Evolutionary conservation across 2,888 invertebrate genomes (phyloP).

Genomic region (Platycnemis pennipes): DNA sequence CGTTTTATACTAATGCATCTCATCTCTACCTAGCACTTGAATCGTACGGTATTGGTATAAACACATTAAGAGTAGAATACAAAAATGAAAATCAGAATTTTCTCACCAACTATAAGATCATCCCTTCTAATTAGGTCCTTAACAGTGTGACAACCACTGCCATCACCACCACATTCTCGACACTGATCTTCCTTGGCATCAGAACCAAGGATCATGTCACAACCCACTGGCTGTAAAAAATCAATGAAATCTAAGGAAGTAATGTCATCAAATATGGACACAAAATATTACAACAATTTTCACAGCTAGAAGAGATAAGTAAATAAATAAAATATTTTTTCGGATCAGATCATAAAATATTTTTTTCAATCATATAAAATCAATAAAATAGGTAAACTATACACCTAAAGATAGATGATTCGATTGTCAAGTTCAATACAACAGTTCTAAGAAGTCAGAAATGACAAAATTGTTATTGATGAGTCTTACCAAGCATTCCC

Average conservation of each 20-base stretch:
- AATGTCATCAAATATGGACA: background rate
- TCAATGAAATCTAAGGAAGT: conserved; percentile 68
- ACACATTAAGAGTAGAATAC: background rate
- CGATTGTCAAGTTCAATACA: no score
- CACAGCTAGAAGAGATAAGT: no score
- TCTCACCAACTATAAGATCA: conserved; percentile 87
- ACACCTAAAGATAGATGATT: no score
- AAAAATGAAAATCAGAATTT: background rate
- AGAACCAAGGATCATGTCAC: conserved; percentile 96
- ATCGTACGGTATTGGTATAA: background rate
- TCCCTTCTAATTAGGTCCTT: conserved; percentile 86
- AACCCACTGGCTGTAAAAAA: conserved; percentile 89
- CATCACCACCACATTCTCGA: conserved; percentile 94
- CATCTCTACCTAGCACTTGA: background rate
- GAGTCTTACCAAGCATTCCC: conserved; percentile 91
- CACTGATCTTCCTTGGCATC: conserved; percentile 93
- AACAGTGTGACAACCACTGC: conserved; percentile 89
- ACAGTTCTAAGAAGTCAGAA: no score
- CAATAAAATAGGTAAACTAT: no score
- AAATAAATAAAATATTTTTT: background rate
- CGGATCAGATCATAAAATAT: no score
- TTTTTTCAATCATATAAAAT: no score
- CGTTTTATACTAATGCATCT: background rate
- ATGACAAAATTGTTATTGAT: no score
- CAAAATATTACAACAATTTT: no score